Base-by-base conservation (phyloP, 2,797 vertebrate genomes). In the Eremophila alpestris region DNA sequence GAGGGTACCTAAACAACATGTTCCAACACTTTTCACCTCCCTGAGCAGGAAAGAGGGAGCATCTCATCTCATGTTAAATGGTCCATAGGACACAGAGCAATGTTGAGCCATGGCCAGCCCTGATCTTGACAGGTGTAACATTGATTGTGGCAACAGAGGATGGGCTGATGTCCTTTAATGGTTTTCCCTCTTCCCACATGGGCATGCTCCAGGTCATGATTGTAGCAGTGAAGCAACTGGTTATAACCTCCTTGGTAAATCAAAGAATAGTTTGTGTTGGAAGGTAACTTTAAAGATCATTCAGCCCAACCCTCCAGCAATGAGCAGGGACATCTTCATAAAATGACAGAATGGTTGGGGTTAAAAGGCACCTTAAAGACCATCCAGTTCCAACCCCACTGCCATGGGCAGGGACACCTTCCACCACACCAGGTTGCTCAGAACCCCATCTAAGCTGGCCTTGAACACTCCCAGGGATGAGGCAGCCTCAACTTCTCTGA, bases 221-320 rank as follows among this genome's bases (percentile, higher is more conserved):
- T 0, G 0, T 18, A 63, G 75, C 2, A 4, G 22, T 34, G 71
- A 80, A 85, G 9, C 3, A 4, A 24, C n/a, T 56, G 30, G 13
- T 36, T 83, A 38, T n/a, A 70, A 54, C 7, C 26, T 56, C 13
- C 34, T 45, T 55, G 65, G 38, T 8, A 73, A 89, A 60, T 65
- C 23, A 15, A 3, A 24, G 48, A 40, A 34, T 13, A 3, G 3
- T 62, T 70, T 49, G 18, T 40, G 9, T 62, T 60, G 51, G 32
- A 83, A 80, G 29, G 19, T 8, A 24, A 36, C 11, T 51, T 34
- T 17, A 29, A 38, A 60, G 32, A 14, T 34, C 24, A 52, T 21
- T 30, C 17, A 54, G 23, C 29, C 30, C 76, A 62, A 32, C 12
- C 19, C 7, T 18, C 16, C 55, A 83, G 40, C 32, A 69, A 24